Percentiles rank a stretch among this genome's conserved stretches.
phyloP scores from a whole-genome alignment of 2,888 invertebrate species.

The Drosophila rubida region DNA sequence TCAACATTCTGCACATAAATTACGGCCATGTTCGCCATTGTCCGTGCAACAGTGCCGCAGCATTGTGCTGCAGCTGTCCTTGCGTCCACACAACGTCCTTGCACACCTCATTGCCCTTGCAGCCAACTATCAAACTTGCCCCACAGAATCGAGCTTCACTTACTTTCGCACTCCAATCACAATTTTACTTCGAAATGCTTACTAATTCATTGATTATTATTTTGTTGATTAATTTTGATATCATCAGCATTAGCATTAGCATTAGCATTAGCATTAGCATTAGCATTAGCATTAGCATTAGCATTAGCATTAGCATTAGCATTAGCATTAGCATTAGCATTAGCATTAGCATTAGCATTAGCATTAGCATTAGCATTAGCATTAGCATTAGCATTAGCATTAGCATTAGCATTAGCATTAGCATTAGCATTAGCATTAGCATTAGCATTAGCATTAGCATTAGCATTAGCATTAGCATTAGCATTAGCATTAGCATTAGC shows the following conservation, averaged over 20 bases:
- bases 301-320: too few relatives aligned
- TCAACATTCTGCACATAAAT: slow-evolving; percentile 47
- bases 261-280: background rate
- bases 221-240: background rate
- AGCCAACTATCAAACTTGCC: background rate
- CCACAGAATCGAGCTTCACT: too few relatives aligned
- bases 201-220: background rate
- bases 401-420: too few relatives aligned
- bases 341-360: background rate
- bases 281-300: background rate
- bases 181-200: background rate
- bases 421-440: background rate
- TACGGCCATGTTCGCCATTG: slow-evolving; percentile 27
- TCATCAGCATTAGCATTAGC: background rate
- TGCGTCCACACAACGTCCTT: background rate
- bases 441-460: too few relatives aligned
- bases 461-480: too few relatives aligned
- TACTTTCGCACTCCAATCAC: too few relatives aligned
- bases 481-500: too few relatives aligned
- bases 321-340: too few relatives aligned
- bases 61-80: background rate
- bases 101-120: background rate
- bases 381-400: slow-evolving; percentile 1
- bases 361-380: slow-evolving; percentile 6
- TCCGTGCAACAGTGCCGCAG: background rate